phyloP scores from a whole-genome alignment of 2,888 invertebrate species.

The Lydus trimaculatus region DNA sequence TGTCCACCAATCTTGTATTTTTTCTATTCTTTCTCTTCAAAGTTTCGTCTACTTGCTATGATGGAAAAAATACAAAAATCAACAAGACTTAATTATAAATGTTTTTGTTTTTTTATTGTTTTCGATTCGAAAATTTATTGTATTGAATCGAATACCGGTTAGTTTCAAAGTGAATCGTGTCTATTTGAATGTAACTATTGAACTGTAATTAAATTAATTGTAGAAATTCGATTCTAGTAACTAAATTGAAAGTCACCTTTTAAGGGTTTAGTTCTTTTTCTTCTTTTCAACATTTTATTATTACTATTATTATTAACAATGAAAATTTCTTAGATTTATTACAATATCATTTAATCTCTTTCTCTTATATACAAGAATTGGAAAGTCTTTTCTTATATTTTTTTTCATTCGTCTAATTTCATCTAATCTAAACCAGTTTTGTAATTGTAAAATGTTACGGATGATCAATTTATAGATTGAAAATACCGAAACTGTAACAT shows the following conservation, averaged over 20 bases:
- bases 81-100: neutral
- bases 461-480: conserved; percentile 1
- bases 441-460: neutral
- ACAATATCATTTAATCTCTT: neutral
- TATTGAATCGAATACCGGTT: neutral
- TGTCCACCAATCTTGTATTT: neutral
- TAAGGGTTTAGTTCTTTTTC: neutral
- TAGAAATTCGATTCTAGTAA: conserved; percentile 4
- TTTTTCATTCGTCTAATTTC: neutral
- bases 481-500: neutral
- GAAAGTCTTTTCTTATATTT: neutral
- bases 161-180: neutral
- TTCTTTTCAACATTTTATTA: neutral
- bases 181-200: neutral
- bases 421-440: neutral
- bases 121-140: neutral
- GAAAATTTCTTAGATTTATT: neutral
- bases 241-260: conserved; percentile 5
- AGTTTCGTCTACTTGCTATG: neutral
- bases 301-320: neutral
- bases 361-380: neutral
- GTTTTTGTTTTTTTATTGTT: neutral
- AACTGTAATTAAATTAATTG: conserved; percentile 3
- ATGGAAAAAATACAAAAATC: neutral
- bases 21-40: neutral